phyloP scores from a whole-genome alignment of 2,113 vertebrate species.

The Saiga tatarica region DNA sequence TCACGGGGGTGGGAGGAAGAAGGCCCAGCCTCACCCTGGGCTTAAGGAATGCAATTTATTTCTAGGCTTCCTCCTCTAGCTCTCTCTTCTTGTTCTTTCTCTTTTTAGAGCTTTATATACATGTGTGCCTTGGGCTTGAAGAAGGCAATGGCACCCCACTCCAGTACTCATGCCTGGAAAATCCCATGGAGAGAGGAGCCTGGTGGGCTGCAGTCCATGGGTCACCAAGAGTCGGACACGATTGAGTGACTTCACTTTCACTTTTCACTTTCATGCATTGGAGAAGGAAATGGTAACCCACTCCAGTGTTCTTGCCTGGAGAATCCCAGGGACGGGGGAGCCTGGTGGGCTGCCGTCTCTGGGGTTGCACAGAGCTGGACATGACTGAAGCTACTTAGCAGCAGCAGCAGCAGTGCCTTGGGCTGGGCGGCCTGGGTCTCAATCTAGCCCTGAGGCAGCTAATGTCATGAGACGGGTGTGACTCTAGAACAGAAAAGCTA shows the following conservation, averaged over 20 bases:
- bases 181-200: no score
- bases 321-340: no score
- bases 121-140: background rate
- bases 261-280: no score
- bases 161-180: no score
- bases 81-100: background rate
- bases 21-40: background rate
- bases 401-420: background rate
- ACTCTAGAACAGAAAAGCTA: background rate
- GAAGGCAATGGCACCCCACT: no score
- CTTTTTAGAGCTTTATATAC: background rate
- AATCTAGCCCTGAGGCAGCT: background rate
- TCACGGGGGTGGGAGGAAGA: background rate
- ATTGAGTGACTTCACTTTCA: no score
- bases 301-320: no score
- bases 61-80: background rate
- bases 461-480: background rate
- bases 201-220: no score
- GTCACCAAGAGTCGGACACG: accelerated
- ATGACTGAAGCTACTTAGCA: no score
- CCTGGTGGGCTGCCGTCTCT: no score
- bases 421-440: background rate
- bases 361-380: no score
- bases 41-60: background rate
- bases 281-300: no score